Base-by-base conservation (phyloP, 2,113 vertebrate genomes). In the Equus przewalskii region DNA sequence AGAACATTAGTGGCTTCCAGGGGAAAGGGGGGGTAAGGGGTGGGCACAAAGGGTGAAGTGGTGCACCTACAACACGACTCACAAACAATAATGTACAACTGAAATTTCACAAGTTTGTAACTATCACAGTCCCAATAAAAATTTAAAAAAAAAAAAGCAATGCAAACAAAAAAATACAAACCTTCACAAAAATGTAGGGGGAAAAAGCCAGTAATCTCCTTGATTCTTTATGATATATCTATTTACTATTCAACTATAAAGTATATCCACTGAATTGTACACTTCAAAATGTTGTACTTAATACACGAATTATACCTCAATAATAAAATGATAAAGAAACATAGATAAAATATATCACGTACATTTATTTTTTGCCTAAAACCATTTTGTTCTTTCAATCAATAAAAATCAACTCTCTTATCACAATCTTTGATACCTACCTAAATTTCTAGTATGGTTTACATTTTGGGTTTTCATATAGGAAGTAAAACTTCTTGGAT, bases 191-290 rank as follows among this genome's bases (percentile, higher is more conserved):
- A 89, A 89, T 10, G 3, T 30, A 4, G 7, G 4, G 8, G 22
- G 5, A 4, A 13, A 36, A 70, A 81, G 4, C 11, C 28, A 84
- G 14, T 36, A 6, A 3, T 72, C 18, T 75, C 30, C 62, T 54
- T 60, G 65, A 46, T 46, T 84, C 36, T 69, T 82, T 87, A 82
- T 44, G 62, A 83, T 41, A 67, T 8, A 56, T 0, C 7, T 19
- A 85, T 21, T 79, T 82, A 65, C 21, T 64, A 64, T 33, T 33
- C 24, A 89, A 86, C 85, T 82, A 72, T 70, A 76, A 95, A 89
- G 1, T 82, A 44, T 41, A 51, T 5, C 11, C 6, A 93, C 18
- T 41, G 33, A 49, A 51, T 3, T 65, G 33, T 90, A 69, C 10
- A 67, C 2, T 41, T 87, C 26, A 56, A 89, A 82, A 79, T 8